Percentiles rank a stretch among this genome's conserved stretches.
phyloP scores from a whole-genome alignment of 2,797 vertebrate genomes.

The Semotilus atromaculatus region DNA sequence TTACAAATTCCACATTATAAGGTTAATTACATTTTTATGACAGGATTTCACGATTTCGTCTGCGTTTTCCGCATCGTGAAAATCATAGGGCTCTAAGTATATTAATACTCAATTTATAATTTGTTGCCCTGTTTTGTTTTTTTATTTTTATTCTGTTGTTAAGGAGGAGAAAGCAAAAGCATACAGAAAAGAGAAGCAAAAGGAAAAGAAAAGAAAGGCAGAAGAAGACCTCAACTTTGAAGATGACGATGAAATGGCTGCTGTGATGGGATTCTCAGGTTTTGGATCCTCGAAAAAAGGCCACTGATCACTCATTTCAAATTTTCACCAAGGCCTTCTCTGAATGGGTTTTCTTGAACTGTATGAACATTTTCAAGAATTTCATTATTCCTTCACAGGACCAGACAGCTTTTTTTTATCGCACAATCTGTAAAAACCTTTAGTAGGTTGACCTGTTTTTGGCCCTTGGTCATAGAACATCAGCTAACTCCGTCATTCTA shows the following conservation, averaged over 20 bases:
- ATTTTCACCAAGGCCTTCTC: slow-evolving; percentile 3
- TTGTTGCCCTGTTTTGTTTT: background rate
- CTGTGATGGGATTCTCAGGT: slow-evolving; percentile 97
- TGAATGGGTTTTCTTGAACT: background rate
- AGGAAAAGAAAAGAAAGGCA: slow-evolving; percentile 92
- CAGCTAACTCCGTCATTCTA: background rate
- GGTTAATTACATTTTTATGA: too few relatives aligned
- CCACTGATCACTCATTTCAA: slow-evolving; percentile 78
- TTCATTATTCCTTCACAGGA: slow-evolving; percentile 33
- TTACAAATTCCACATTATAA: too few relatives aligned
- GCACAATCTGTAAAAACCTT: background rate
- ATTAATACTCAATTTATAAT: background rate
- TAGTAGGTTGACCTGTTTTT: background rate
- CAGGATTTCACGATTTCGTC: too few relatives aligned
- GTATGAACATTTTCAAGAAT: slow-evolving; percentile 20
- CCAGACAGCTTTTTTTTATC: slow-evolving; percentile 23
- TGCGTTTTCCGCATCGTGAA: too few relatives aligned
- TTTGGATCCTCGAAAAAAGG: slow-evolving; percentile 95
- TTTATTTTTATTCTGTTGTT: background rate
- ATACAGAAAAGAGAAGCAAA: slow-evolving; percentile 97
- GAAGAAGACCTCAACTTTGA: slow-evolving; percentile 93
- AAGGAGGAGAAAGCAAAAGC: slow-evolving; percentile 98
- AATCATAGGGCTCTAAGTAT: too few relatives aligned
- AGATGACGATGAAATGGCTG: slow-evolving; percentile 97
- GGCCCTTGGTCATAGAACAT: background rate